Base-by-base conservation (phyloP, 2,113 vertebrate genomes). In the Sitta europaea region DNA sequence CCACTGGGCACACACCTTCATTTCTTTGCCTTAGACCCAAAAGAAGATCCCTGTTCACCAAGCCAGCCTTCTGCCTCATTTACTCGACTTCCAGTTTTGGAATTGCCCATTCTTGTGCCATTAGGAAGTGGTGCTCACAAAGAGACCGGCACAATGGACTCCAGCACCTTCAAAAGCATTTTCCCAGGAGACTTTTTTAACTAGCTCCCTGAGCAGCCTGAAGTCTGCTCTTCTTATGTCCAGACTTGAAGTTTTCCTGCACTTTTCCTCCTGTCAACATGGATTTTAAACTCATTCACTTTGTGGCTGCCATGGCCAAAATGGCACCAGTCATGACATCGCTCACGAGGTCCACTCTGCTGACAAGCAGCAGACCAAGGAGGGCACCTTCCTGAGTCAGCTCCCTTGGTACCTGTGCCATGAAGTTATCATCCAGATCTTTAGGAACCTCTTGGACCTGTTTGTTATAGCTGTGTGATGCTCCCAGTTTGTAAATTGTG, bases 321-420 rank as follows among this genome's bases (percentile, higher is more conserved):
- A 51, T 0, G 0, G 8, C 2, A 1, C 13, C 33, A 59, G 31
- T 38, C 43, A 65, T 51, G 12, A 55, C 8, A 5, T 14, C 0
- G 0, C 24, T 71, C 48, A 29, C 0, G 0, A 57, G 68, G 27
- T 20, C 3, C 2, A 5, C 6, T 51, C 45, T 67, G 16, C 2
- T n/a, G 16, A 6, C 12, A 38, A 66, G 53, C 12, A 58, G 20
- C 28, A 74, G 29, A 74, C 8, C 11, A 59, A 45, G 61, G 24
- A 74, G 28, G 19, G 24, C 3, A 14, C 14, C 14, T 29, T 38
- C 59, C n/a, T 38, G 54, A 29, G 16, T 31, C n/a, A 23, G 6
- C 5, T 53, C 14, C 15, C 28, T 58, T 24, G 14, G 28, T 13
- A 38, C 23, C 28, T 51, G 33, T n/a, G 17, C 33, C 33, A 38